Conservation (phyloP, 2,797 vertebrate genomes). For the Mycteria americana region DNA sequence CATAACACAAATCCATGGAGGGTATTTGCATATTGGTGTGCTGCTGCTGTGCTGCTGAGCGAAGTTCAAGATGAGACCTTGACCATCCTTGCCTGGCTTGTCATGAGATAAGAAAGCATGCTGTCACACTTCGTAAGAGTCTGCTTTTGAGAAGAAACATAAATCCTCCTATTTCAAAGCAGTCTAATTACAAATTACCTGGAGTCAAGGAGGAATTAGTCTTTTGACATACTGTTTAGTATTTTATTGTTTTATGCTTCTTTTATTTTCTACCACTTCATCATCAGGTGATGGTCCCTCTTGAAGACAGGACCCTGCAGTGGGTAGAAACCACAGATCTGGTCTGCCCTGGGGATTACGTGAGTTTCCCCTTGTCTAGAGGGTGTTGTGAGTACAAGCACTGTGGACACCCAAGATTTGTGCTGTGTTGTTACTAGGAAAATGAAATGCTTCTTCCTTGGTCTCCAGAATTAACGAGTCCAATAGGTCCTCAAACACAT, state of each 20-base stretch:
- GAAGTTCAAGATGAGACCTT: slow-evolving; percentile 10
- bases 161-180: slow-evolving; percentile 2
- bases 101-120: not conserved
- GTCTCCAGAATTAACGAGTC: not conserved
- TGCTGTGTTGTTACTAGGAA: not conserved
- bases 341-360: not conserved
- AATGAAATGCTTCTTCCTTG: not conserved
- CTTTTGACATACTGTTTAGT: not conserved
- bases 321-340: not conserved
- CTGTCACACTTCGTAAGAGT: not conserved
- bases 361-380: not conserved
- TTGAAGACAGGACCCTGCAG: not conserved
- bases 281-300: not conserved
- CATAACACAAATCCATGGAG: fast-evolving
- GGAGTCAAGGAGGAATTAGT: not conserved
- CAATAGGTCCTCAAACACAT: not conserved
- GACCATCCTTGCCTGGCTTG: slow-evolving; percentile 18
- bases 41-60: not conserved
- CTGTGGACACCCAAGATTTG: not conserved
- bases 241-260: not conserved
- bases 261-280: not conserved
- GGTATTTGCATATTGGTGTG: not conserved
- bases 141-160: not conserved
- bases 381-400: not conserved
- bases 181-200: not conserved